Conservation (phyloP, 2,797 vertebrate species). For the Hypotaenidia philippensis region DNA sequence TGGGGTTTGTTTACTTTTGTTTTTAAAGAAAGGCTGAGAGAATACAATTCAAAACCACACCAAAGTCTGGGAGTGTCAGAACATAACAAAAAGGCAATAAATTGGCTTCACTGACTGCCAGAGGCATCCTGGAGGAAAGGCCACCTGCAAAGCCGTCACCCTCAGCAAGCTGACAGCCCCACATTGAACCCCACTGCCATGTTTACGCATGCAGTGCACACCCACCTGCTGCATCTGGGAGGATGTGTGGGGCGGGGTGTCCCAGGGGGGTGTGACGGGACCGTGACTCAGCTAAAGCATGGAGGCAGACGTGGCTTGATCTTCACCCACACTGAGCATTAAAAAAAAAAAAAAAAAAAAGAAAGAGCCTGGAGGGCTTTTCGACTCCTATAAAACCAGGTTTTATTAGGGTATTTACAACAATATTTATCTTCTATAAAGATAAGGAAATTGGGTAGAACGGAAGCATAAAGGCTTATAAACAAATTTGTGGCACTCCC, state of each 20-base stretch:
- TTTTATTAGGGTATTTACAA: not conserved
- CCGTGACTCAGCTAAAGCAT: not conserved
- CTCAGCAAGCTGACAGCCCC: not conserved
- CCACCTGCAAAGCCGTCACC: not conserved
- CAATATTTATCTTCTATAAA: not conserved
- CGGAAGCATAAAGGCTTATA: not conserved
- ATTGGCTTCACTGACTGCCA: not conserved
- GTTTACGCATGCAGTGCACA: accelerated
- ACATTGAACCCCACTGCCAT: accelerated
- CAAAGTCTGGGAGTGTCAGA: not conserved
- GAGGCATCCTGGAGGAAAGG: not conserved
- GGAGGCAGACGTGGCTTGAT: not conserved
- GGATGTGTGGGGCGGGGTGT: accelerated
- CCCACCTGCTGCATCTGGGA: accelerated
- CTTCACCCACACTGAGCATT: not conserved
- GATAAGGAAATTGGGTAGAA: not conserved
- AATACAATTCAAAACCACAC: not conserved
- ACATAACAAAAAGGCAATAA: not conserved
- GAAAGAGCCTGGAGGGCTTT: not conserved
- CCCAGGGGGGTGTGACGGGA: accelerated
- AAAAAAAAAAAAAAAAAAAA: not conserved
- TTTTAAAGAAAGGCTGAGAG: not conserved
- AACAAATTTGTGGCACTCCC: not conserved
- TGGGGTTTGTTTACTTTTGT: not conserved
- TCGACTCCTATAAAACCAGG: not conserved